A percentile compares a stretch with the other conserved stretches of the same genome.
Conservation (phyloP, 2,797 vertebrate species). For the Anguilla anguilla region DNA sequence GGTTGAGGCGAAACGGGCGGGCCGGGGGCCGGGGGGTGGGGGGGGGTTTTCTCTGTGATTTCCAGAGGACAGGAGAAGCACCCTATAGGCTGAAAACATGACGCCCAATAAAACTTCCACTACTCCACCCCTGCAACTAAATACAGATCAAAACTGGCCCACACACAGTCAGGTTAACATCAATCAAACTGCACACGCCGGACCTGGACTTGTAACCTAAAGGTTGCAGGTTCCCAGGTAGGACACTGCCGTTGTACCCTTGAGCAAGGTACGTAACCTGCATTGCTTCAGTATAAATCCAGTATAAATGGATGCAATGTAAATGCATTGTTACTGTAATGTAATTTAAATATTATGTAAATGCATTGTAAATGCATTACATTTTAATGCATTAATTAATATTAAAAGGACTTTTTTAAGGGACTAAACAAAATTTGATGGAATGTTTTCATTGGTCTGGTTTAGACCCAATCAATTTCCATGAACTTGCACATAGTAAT, state of each 20-base stretch:
- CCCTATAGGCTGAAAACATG: neutral
- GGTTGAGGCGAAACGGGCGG: slow-evolving; percentile 29
- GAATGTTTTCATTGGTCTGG: neutral
- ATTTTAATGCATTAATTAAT: no score
- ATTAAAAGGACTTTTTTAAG: no score
- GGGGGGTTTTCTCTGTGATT: neutral
- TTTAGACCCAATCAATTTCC: neutral
- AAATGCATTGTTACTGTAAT: no score
- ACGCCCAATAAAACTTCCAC: neutral
- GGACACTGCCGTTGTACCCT: no score
- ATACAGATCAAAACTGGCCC: no score
- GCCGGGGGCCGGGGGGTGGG: neutral
- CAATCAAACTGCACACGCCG: neutral
- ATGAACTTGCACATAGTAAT: neutral
- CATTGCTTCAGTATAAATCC: neutral
- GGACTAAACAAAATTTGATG: neutral
- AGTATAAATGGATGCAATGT: no score
- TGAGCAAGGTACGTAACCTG: no score
- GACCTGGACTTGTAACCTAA: no score
- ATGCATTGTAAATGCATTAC: no score
- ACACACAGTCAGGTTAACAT: neutral
- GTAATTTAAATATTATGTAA: no score
- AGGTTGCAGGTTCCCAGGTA: no score
- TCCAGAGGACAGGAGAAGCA: neutral
- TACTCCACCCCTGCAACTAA: neutral